phyloP scores from a whole-genome alignment of 1,140 invertebrate genomes.

The Drosophila orena region DNA sequence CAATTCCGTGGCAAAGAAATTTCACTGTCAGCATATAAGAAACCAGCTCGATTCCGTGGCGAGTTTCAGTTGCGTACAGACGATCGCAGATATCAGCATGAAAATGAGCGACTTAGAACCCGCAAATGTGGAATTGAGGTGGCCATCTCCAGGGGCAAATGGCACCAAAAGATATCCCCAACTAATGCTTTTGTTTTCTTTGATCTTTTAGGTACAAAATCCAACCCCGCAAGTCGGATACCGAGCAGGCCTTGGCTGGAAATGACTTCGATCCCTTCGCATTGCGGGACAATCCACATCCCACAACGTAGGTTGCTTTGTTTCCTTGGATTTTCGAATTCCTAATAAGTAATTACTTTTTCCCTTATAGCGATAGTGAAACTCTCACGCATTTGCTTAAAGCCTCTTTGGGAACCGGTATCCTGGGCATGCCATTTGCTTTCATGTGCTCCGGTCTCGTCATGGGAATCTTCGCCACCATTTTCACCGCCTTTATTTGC shows the following conservation, averaged over 20 bases:
- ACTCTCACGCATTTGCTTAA: slow-evolving; percentile 94
- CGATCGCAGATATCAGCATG: slow-evolving; percentile 24
- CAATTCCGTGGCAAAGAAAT: slow-evolving; percentile 69
- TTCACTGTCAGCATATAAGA: slow-evolving; percentile 77
- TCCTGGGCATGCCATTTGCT: slow-evolving; percentile 95
- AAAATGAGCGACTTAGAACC: slow-evolving; percentile 50
- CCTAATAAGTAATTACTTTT: slow-evolving; percentile 5
- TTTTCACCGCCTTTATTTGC: slow-evolving; percentile 93
- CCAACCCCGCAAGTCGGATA: slow-evolving; percentile 84
- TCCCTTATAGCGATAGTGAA: slow-evolving; percentile 89
- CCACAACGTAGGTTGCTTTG: slow-evolving; percentile 90
- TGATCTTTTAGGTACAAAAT: slow-evolving; percentile 88
- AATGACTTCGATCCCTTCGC: slow-evolving; percentile 90
- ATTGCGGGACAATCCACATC: slow-evolving; percentile 89
- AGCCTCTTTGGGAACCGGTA: slow-evolving; percentile 95
- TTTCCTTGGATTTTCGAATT: background rate
- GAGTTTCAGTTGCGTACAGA: slow-evolving; percentile 60
- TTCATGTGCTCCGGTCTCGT: slow-evolving; percentile 92
- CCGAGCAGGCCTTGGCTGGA: slow-evolving; percentile 85
- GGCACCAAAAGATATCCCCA: background rate
- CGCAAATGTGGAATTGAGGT: slow-evolving; percentile 64
- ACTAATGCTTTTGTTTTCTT: background rate
- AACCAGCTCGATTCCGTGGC: slow-evolving; percentile 39
- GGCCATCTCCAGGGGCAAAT: background rate
- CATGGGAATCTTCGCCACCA: slow-evolving; percentile 90